Evolutionary conservation across 2,113 vertebrate genomes (phyloP), one percentile per base, ranked within the genome.

Genomic region (Tachysurus vachellii): DNA sequence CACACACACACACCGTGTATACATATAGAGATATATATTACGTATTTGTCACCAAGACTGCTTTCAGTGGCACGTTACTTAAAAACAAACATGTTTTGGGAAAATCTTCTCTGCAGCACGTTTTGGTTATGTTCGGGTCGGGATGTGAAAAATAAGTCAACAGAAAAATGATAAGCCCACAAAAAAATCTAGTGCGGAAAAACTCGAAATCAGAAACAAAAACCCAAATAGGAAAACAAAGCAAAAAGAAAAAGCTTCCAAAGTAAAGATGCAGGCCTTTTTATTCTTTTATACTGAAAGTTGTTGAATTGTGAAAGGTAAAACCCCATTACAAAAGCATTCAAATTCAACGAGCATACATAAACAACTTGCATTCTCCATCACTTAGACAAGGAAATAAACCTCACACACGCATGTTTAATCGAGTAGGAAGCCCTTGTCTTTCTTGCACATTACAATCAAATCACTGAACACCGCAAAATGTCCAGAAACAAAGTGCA

Each of bases 251-350:
- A 76, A 80, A 31, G 68, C 71, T 79, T 82, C 84, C 88, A 75
- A 81, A 91, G 90, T 89, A 94, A 92, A 93, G 93, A 93, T 90
- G 89, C 89, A 91, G 89, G 91, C 88, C 87, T 92, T 92, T 93
- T 94, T 92, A 94, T 93, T 93, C 42, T 89, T 93, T 91, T 64
- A 91, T 92, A 93, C 91, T 85, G 89, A 93, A 92, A 93, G 87
- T 84, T 90, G 87, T 90, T 91, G 91, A 76, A 91, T 85, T 92
- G 90, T 91, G 71, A 86, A 86, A 93, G 93, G 90, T 93, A 90
- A 89, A 92, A 92, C 90, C 90, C 90, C 91, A 92, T 89, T 93
- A 90, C 91, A 91, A 89, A 92, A 88, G 92, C 86, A 91, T 89
- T 93, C 85, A 87, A 85, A 91, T 86, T 92, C 87, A 88, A 91